Percentiles rank a stretch among this genome's conserved stretches.
phyloP scores from a whole-genome alignment of 2,888 invertebrate species.

The Sceliomorpha sp. region DNA sequence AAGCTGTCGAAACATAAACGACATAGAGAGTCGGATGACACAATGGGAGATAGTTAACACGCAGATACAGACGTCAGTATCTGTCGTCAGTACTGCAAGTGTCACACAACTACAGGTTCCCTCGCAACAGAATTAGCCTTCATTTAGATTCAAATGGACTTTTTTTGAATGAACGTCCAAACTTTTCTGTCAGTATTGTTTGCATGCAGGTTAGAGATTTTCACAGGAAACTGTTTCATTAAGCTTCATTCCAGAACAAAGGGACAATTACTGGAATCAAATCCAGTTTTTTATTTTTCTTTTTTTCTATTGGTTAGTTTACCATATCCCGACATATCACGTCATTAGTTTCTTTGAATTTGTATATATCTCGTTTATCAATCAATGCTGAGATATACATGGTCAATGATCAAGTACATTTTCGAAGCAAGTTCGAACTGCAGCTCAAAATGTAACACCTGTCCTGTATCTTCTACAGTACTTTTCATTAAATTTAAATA shows the following conservation, averaged over 20 bases:
- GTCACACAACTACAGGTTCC: constrained; percentile 22
- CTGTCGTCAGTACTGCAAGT: constrained; percentile 29
- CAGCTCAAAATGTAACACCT: no score
- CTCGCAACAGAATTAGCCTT: constrained; percentile 40
- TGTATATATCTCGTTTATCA: no score
- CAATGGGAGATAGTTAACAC: constrained; percentile 62
- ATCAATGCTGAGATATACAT: no score
- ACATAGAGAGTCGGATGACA: constrained; percentile 32
- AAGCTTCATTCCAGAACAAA: constrained; percentile 58
- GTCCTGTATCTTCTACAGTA: no score
- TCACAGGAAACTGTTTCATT: constrained; percentile 42
- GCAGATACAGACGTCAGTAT: constrained; percentile 34
- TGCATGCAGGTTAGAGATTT: constrained; percentile 57
- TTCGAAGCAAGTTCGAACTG: no score
- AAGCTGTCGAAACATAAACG: constrained; percentile 36
- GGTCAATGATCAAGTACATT: no score
- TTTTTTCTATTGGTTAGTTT: no score
- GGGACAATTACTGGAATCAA: constrained; percentile 57
- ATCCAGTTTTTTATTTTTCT: constrained; percentile 21
- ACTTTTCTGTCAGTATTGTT: constrained; percentile 66
- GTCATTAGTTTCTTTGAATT: no score
- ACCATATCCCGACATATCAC: no score
- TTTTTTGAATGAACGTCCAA: constrained; percentile 51
- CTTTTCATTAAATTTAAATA: no score
- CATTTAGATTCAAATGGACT: constrained; percentile 51